Evolutionary conservation across 2,888 invertebrate genomes (phyloP).

Genomic region (Nomada lathburiana): DNA sequence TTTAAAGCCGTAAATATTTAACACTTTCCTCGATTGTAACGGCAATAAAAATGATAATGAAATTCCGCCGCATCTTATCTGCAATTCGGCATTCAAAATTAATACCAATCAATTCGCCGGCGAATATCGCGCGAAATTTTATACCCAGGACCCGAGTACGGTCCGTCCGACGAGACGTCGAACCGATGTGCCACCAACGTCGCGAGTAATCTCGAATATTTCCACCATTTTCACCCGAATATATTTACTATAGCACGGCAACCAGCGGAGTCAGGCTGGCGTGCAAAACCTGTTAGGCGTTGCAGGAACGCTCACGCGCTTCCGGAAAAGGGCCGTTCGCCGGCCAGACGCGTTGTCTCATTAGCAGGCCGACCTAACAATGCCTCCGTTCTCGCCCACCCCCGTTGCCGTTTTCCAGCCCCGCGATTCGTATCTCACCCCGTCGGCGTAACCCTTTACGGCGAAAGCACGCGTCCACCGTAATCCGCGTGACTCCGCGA

Average conservation of each 20-base stretch:
- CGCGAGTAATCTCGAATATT: neutral
- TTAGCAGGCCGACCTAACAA: conserved; percentile 54
- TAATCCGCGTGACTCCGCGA: conserved; percentile 40
- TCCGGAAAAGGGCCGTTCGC: conserved; percentile 52
- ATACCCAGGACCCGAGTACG: too few species aligned
- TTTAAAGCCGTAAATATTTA: too few species aligned
- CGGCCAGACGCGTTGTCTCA: conserved; percentile 55
- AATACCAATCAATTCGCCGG: too few species aligned
- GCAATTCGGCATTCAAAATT: too few species aligned
- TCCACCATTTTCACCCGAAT: conserved; percentile 1
- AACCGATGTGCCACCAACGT: too few species aligned
- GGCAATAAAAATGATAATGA: too few species aligned
- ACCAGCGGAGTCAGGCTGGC: conserved; percentile 3
- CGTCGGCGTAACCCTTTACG: conserved; percentile 56
- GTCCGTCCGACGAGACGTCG: too few species aligned
- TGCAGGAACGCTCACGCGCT: conserved; percentile 48
- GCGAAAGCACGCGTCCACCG: conserved; percentile 51
- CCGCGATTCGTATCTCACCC: conserved; percentile 63
- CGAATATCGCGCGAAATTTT: too few species aligned
- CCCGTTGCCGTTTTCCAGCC: conserved; percentile 49
- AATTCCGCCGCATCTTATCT: too few species aligned
- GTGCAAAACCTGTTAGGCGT: conserved; percentile 52
- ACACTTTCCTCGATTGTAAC: too few species aligned
- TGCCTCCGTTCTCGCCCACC: conserved; percentile 29
- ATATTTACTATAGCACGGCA: neutral